Evolutionary conservation across 1,140 invertebrate genomes (phyloP), one percentile per base, ranked within the genome.

Genomic region (Lepidurus packardi): DNA sequence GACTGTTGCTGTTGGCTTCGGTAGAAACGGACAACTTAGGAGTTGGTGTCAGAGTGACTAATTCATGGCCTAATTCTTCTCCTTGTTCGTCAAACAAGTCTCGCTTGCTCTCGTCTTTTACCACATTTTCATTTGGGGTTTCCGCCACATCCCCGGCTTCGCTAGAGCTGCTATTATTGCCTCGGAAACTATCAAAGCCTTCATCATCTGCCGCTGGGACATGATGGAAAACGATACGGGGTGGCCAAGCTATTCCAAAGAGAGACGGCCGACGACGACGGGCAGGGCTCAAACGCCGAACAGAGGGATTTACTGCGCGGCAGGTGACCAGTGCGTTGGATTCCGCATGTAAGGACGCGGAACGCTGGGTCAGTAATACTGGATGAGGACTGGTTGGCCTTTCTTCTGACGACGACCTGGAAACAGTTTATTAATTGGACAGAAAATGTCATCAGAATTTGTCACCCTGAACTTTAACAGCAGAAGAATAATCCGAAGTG

Each of bases 131-230:
- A 21, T 65, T 65, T 65, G 0, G 53, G 21, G 53, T 65, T 41
- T 82, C 81, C 34, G 83, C 76, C 21, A 79, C 81, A 34, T 81
- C 80, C 74, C 82, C 82, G 13, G 81, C 79, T 42, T 82, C 80
- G 21, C 81, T 81, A 44, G 79, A 80, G 79, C 78, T 80, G 6
- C 92, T 93, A 80, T 90, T 91, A 24, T 78, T 77, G 73, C 78
- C 79, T 83, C 92, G 93, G n/a, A 94, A 86, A 83, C 92, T 94
- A 85, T 94, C 93, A 84, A 94, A 94, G 16, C 92, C 92, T 84
- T 94, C 92, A 82, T 94, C 93, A 73, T 93, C 92, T 47, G 78
- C 78, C n/a, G 81, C 77, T 43, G 25, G 24, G 13, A n/a, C 47
- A n/a, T 74, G 74, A 34, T 73, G 78, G 10, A 78, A 73, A 34